Percentiles rank a stretch among this genome's conserved stretches.
These are phyloP conservation scores for Cancer borealis DNA, from an alignment of 2,888 invertebrate species.

Conservation along the genomic window DNA sequence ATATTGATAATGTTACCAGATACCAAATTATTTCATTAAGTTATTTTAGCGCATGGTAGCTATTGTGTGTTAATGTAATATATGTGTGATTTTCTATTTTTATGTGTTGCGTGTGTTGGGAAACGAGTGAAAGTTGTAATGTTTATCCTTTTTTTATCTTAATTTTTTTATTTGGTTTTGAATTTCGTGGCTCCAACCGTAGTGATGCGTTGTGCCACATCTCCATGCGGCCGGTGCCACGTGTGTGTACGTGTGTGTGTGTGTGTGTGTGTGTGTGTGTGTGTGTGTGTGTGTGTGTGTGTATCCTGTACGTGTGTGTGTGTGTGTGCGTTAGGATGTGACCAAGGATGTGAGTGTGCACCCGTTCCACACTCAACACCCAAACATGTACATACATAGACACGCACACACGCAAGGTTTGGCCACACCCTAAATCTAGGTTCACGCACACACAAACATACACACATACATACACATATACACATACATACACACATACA, in stretches of 20 bases:
- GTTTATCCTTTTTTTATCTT: neutral
- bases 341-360: no score
- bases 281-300: neutral
- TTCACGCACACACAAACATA: slow-evolving; percentile 34
- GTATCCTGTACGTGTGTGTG: no score
- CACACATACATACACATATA: slow-evolving; percentile 32
- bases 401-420: slow-evolving; percentile 17
- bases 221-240: neutral
- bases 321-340: neutral
- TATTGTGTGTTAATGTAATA: neutral
- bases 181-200: neutral
- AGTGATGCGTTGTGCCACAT: neutral
- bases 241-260: neutral
- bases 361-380: neutral
- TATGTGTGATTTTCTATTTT: no score
- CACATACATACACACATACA: no score
- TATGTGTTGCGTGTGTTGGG: neutral
- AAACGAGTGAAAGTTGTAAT: neutral
- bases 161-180: neutral
- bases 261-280: slow-evolving; percentile 41
- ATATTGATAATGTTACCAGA: neutral
- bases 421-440: no score
- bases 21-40: neutral
- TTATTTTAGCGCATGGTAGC: neutral
- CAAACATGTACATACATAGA: no score